Evolutionary conservation across 2,888 invertebrate genomes (phyloP), one percentile per base, ranked within the genome.

Genomic region (Agriopis leucophaearia): DNA sequence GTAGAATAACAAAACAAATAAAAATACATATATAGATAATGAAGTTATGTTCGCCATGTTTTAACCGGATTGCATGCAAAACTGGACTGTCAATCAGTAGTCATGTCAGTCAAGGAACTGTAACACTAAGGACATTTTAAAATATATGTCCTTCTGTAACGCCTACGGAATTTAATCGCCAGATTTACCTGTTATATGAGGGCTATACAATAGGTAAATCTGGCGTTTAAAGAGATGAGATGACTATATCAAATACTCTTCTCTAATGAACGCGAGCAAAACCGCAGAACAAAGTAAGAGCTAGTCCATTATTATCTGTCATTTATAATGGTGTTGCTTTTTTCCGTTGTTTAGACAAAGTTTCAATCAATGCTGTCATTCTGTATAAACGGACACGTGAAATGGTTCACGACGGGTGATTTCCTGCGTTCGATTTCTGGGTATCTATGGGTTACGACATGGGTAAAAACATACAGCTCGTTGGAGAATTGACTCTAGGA

Each of bases 321-420:
- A 44, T 54, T 50, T n/a, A 35, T 47, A 42, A 13, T 40, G 13
- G 18, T 65, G 52, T 54, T 40, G 47, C 54, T 48, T 18, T 56
- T 35, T 12, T 38, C 50, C 44, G 50, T 27, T 54, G 67, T 59
- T 67, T 67, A 52, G 42, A 59, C 55, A 35, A 57, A 54, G 54
- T 63, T 56, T 66, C 67, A 58, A 63, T 63, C 54, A 55, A 50
- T 56, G 35, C 56, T 62, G 62, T 52, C 52, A 59, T 40, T 7
- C 59, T 50, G 50, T 59, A 42, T 59, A 50, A 59, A 59, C 59
- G 10, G 38, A 47, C 36, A 48, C 47, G 36, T 15, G 38, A 13
- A 45, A 27, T 18, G 57, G 44, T 12, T 45, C 16, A 1, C 15
- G 55, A 48, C 48, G 63, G 16, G n/a, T 38, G 47, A 63, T 59